Base-by-base conservation (phyloP, 2,113 vertebrate species). In the Plectropomus leopardus region DNA sequence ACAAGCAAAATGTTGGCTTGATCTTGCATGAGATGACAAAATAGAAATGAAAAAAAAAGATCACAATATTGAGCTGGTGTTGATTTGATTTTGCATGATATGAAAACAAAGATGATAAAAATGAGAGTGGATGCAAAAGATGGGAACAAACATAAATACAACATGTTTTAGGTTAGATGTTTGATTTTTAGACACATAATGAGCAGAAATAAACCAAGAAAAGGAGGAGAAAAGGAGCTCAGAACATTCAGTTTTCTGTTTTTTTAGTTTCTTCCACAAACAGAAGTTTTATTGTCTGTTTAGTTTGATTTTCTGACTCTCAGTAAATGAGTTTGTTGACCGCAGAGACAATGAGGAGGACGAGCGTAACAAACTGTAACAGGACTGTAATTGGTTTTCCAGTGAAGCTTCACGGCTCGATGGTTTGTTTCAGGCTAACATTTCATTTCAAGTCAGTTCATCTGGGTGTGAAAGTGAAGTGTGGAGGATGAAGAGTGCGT, bases 241-340 rank as follows among this genome's bases (percentile, higher is more conserved):
- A 82, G 92, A 93, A 87, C 88, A 82, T 91, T 74, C 72, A 65
- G 57, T 19, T 48, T 60, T 21, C 55, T 32, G 36, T 42, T 0
- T 4, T n/a, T 63, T 63, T 7, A 45, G 10, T 45, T 11, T 5
- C 5, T 24, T 24, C 24, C 30, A 13, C 24, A 23, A 7, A 5
- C 19, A 6, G 9, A n/a, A 0, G 5, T 16, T 4, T 55, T 23
- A 11, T 11, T 57, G 23, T 36, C 10, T 1, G 45, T 75, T n/a
- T 51, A 6, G 32, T 57, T 65, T 64, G 5, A 9, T 36, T 21
- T 55, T 63, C 3, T 1, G 24, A 32, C 1, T 21, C 50, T 28
- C 32, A 21, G 19, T 8, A 17, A 4, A 55, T 4, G 36, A 21
- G 40, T 61, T 28, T 47, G 51, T 16, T 36, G 24, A n/a, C 28